These are phyloP conservation scores for Etheostoma perlongum DNA, from an alignment of 2,797 vertebrate genomes.

Conservation along the genomic window DNA sequence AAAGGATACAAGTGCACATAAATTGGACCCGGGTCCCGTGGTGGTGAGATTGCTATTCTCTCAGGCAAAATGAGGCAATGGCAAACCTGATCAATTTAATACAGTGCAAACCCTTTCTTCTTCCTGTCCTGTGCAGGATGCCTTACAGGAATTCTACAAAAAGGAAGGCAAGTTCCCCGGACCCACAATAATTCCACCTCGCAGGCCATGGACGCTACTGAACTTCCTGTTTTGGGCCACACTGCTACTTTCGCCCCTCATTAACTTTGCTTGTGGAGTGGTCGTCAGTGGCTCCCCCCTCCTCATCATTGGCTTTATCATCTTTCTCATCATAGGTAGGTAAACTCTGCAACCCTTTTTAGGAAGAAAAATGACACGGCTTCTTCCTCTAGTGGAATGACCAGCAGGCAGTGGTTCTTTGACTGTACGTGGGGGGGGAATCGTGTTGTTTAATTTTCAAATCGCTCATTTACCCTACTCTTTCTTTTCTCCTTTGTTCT, in stretches of 20 bases:
- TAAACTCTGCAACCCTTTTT: conserved; percentile 9
- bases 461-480: background rate
- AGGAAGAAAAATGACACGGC: background rate
- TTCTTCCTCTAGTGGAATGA: background rate
- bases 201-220: conserved; percentile 93
- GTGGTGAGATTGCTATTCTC: background rate
- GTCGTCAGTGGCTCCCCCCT: conserved; percentile 96
- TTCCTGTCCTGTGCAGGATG: conserved; percentile 84
- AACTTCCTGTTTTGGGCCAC: conserved; percentile 98
- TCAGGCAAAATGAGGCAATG: background rate
- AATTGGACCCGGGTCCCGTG: no score
- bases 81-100: background rate
- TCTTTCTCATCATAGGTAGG: conserved; percentile 94
- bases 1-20: no score
- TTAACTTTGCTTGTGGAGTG: conserved; percentile 94
- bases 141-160: conserved; percentile 93
- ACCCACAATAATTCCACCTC: conserved; percentile 86
- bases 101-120: background rate
- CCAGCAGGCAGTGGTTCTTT: background rate
- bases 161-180: conserved; percentile 93
- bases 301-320: conserved; percentile 93
- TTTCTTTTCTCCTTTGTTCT: conserved; percentile 39
- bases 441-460: background rate
- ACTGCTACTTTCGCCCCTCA: conserved; percentile 95
- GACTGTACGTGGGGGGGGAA: background rate